Base-by-base conservation (phyloP, 2,113 vertebrate genomes). In the Xiphophorus maculatus region DNA sequence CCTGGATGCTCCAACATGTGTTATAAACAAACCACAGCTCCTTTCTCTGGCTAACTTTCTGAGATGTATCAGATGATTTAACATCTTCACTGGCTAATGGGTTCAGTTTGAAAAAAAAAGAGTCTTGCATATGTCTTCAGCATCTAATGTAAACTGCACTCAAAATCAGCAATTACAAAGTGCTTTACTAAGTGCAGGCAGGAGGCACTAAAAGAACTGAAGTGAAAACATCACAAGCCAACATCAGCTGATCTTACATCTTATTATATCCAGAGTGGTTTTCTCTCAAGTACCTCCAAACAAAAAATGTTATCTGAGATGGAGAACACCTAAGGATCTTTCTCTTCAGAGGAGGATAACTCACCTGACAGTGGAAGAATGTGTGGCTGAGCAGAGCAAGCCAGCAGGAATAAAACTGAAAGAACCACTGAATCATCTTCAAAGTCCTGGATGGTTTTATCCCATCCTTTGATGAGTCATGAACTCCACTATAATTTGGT, bases 221-320 rank as follows among this genome's bases (percentile, higher is more conserved):
- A 79, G 40, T 33, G 65, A 62, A 72, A 78, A 60, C 28, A 71
- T 30, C 7, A 65, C 32, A 58, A 30, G 22, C 28, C 37, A 63
- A 32, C 32, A 63, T 44, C 12, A 69, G 44, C 67, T 54, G 67
- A n/a, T 29, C 29, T 15, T 7, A 25, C 42, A 13, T 61, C 54
- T 61, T 58, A 37, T 35, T 51, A 25, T 71, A 25, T 61, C 30
- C 25, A 61, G 22, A 17, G 35, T 30, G 61, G 37, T 63, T 63
- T 61, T n/a, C 32, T 37, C 51, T 37, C 32, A 73, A 73, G 69
- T 62, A 62, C 54, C 15, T 71, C 54, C 25, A 71, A 28, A 54
- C 71, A 30, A 63, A 63, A 35, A 22, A 48, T 25, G 29, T 54
- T 54, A 69, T 32, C 60, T 63, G 30, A 72, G 27, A 63, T 42